Percentiles rank a stretch among this genome's conserved stretches.
These are phyloP conservation scores for Actias luna DNA, from an alignment of 2,888 invertebrate genomes.

Conservation along the genomic window DNA sequence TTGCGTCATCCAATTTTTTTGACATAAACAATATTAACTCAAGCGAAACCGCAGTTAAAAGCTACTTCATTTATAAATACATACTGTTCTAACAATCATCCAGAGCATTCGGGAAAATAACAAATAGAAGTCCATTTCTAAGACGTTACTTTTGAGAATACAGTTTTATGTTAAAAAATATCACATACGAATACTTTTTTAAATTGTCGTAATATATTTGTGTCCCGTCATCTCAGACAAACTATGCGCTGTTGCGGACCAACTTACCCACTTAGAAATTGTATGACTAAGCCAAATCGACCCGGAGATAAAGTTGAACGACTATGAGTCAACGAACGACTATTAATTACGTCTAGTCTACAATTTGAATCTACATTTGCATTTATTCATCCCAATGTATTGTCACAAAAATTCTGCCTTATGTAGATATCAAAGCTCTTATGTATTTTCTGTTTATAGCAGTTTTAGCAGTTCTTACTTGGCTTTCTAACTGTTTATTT, in stretches of 20 bases:
- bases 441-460: not conserved
- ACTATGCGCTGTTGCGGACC: not conserved
- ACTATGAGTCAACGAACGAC: conserved; percentile 12
- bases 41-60: no score
- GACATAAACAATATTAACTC: no score
- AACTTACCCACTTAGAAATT: not conserved
- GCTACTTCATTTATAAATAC: no score
- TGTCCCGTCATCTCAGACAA: not conserved
- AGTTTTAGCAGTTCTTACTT: no score
- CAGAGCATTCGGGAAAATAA: no score
- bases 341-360: conserved; percentile 8
- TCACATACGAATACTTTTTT: not conserved
- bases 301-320: conserved; percentile 12
- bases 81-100: no score
- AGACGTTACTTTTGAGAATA: no score
- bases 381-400: not conserved
- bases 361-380: conserved; percentile 4
- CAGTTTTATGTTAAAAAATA: not conserved
- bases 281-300: conserved; percentile 16
- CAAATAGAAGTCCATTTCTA: no score
- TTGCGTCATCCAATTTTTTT: no score
- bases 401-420: not conserved
- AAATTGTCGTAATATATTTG: not conserved
- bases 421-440: not conserved
- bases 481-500: no score